These are phyloP conservation scores for Uromys caudimaculatus DNA, from an alignment of 2,797 vertebrate genomes.

Conservation along the genomic window DNA sequence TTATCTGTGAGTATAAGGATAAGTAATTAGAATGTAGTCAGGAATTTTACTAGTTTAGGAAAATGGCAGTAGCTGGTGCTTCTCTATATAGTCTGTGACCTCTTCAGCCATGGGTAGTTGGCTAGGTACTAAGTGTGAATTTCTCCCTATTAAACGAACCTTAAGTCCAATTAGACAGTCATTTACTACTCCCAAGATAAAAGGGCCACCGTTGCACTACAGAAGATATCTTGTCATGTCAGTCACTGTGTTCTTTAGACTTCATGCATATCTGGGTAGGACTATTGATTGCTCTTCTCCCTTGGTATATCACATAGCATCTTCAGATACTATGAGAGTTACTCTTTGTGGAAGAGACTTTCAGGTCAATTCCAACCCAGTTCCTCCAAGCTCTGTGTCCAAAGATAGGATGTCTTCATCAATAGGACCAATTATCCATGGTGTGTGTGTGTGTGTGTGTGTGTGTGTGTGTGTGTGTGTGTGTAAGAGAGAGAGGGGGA, in stretches of 20 bases:
- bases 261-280: neutral
- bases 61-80: neutral
- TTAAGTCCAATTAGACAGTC: neutral
- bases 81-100: neutral
- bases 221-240: neutral
- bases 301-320: neutral
- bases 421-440: neutral
- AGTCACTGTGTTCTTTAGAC: neutral
- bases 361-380: neutral
- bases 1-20: neutral
- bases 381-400: neutral
- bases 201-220: neutral
- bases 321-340: neutral
- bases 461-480: neutral
- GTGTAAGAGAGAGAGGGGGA: too few species aligned
- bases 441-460: too few species aligned
- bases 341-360: neutral
- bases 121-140: neutral
- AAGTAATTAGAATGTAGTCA: neutral
- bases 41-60: neutral
- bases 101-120: neutral
- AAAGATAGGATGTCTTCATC: neutral
- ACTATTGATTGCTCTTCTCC: neutral
- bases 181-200: neutral
- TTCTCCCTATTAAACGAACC: neutral